A percentile compares a stretch with the other conserved stretches of the same genome.
Evolutionary conservation across 2,888 invertebrate species (phyloP).

Genomic region (Aphodius sticticus): DNA sequence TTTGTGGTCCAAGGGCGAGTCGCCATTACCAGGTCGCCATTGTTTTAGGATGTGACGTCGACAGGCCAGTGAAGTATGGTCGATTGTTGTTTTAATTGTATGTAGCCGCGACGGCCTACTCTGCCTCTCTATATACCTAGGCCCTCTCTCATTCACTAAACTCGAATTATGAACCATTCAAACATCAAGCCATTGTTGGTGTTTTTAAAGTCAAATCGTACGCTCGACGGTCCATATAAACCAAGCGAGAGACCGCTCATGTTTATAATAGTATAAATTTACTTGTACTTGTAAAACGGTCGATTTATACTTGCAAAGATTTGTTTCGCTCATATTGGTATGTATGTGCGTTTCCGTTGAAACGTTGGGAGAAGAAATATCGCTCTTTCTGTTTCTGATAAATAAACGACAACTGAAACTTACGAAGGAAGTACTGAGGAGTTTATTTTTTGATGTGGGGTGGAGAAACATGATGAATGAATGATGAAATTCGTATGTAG

Average conservation of each 20-base stretch:
- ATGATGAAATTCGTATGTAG: no score
- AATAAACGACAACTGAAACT: no score
- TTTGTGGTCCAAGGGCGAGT: slow-evolving; percentile 49
- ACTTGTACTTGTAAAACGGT: not conserved
- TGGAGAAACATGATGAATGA: no score
- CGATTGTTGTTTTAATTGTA: slow-evolving; percentile 27
- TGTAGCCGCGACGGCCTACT: slow-evolving; percentile 14
- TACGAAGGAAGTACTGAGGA: no score
- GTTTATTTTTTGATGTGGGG: no score
- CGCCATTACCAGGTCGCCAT: slow-evolving; percentile 32
- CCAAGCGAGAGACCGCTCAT: not conserved
- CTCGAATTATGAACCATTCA: slow-evolving; percentile 18
- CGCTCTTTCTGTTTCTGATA: not conserved
- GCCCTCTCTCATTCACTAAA: slow-evolving; percentile 11
- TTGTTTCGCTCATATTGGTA: not conserved
- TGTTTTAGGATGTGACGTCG: slow-evolving; percentile 23
- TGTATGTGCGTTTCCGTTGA: not conserved
- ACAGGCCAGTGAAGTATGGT: slow-evolving; percentile 24
- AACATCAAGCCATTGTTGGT: slow-evolving; percentile 15
- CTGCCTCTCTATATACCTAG: not conserved
- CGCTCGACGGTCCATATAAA: not conserved
- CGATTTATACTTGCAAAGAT: slow-evolving; percentile 4
- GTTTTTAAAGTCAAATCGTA: slow-evolving; percentile 22
- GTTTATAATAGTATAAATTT: slow-evolving; percentile 4
- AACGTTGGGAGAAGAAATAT: not conserved